phyloP scores from a whole-genome alignment of 1,140 invertebrate genomes.

The Steinernema khuongi region DNA sequence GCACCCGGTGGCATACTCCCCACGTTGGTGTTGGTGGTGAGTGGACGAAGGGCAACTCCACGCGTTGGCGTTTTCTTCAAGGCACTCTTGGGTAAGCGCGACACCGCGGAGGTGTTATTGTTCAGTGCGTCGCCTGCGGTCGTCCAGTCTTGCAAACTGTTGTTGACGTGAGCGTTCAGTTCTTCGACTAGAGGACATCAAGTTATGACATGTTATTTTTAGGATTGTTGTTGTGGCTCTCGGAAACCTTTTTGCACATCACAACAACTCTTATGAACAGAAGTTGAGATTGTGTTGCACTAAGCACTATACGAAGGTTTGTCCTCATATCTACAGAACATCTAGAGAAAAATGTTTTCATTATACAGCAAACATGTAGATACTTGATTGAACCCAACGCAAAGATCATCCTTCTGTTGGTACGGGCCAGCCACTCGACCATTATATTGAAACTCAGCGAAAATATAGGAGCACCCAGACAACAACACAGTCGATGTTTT shows the following conservation, averaged over 20 bases:
- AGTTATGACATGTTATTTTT: neutral
- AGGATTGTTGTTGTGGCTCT: neutral
- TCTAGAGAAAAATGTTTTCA: no score
- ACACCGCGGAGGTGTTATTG: neutral
- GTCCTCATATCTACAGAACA: no score
- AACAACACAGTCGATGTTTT: no score
- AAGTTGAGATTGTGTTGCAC: no score
- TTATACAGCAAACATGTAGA: no score
- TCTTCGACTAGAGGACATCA: neutral
- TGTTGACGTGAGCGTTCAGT: neutral
- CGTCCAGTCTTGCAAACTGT: conserved; percentile 1
- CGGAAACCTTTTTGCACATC: neutral
- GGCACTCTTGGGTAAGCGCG: neutral
- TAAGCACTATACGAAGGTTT: no score
- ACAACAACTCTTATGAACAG: neutral
- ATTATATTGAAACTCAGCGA: no score
- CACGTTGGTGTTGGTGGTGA: neutral
- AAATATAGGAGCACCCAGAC: no score
- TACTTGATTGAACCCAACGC: no score
- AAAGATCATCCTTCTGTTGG: no score
- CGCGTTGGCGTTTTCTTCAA: neutral
- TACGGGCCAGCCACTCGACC: no score
- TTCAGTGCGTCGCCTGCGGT: neutral
- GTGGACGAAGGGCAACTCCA: neutral
- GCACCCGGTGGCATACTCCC: neutral